Conservation (phyloP, 2,113 vertebrate species). For the Coturnix japonica region DNA sequence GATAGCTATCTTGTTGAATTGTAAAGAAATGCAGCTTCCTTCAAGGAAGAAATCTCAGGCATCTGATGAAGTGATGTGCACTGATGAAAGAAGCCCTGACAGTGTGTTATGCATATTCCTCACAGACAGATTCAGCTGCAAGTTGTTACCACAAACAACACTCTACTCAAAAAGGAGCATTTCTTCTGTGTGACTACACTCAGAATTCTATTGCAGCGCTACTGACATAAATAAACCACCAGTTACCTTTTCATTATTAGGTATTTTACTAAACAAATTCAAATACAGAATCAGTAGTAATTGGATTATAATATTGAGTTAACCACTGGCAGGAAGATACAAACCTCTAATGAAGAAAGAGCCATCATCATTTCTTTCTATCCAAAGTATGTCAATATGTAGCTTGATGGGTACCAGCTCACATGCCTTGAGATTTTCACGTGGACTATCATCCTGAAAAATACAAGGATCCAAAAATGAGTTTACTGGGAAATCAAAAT, state of each 20-base stretch:
- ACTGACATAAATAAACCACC: background rate
- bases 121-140: background rate
- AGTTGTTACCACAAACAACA: background rate
- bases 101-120: background rate
- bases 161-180: background rate
- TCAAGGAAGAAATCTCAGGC: background rate
- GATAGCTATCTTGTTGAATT: background rate
- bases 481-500: background rate
- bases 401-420: constrained; percentile 84
- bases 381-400: constrained; percentile 88
- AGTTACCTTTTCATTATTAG: background rate
- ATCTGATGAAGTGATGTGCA: background rate
- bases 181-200: background rate
- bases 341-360: constrained; percentile 93
- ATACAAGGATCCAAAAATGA: background rate
- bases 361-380: constrained; percentile 91
- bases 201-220: background rate
- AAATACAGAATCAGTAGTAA: background rate
- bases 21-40: background rate
- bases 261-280: background rate
- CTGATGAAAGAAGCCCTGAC: background rate
- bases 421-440: constrained; percentile 75
- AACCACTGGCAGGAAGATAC: background rate
- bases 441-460: constrained; percentile 88
- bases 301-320: background rate